These are phyloP conservation scores for Neoascia interrupta DNA, from an alignment of 2,888 invertebrate genomes.

Conservation along the genomic window DNA sequence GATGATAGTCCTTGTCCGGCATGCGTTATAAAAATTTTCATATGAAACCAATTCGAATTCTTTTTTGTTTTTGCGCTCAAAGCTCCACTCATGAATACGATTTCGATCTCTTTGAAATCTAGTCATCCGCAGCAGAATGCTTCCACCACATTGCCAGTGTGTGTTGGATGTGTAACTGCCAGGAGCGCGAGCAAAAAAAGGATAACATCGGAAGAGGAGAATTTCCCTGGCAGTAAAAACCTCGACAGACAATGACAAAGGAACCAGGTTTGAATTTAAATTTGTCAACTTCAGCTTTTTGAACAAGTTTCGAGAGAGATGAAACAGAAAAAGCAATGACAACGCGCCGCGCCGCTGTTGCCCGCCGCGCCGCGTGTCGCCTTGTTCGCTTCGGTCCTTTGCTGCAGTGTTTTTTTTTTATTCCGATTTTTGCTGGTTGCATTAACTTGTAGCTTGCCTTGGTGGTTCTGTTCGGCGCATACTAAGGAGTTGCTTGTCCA, in stretches of 20 bases:
- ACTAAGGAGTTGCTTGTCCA: constrained; percentile 69
- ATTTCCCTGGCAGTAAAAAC: constrained; percentile 37
- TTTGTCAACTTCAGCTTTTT: constrained; percentile 69
- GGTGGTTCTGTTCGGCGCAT: constrained; percentile 58
- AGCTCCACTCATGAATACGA: constrained; percentile 63
- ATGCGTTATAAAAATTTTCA: constrained; percentile 43
- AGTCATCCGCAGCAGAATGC: constrained; percentile 42
- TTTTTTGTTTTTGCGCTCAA: constrained; percentile 37
- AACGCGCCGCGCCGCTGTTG: not conserved
- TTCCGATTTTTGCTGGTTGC: constrained; percentile 16
- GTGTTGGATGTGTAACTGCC: constrained; percentile 50
- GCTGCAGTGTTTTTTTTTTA: constrained; percentile 2
- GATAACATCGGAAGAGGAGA: constrained; percentile 1
- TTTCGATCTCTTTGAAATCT: constrained; percentile 55
- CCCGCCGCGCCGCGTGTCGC: no score
- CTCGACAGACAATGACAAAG: constrained; percentile 68
- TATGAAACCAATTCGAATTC: constrained; percentile 54
- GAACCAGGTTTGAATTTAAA: constrained; percentile 70
- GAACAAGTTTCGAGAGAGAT: constrained; percentile 57
- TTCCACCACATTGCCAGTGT: constrained; percentile 65
- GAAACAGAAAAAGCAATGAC: constrained; percentile 21
- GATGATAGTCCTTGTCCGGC: constrained; percentile 44
- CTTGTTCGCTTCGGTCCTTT: constrained; percentile 15
- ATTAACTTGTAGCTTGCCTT: constrained; percentile 63
- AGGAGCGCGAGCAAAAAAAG: constrained; percentile 43